Evolutionary conservation across 2,888 invertebrate species (phyloP), one percentile per base, ranked within the genome.

Genomic region (Eristalis intricaria): DNA sequence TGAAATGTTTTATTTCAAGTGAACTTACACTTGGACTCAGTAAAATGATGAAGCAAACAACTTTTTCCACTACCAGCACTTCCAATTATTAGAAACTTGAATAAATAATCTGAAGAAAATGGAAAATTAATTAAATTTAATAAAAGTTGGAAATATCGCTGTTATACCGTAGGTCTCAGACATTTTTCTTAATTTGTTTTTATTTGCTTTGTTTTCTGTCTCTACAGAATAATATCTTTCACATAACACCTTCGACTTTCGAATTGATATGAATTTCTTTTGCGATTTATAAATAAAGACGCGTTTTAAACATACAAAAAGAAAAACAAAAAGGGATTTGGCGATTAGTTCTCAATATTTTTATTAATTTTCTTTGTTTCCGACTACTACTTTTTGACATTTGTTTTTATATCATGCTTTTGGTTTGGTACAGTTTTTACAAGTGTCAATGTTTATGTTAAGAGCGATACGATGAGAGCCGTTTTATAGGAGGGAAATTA

Each of bases 61-160:
- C 97, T 97, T 93, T 97, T 97, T 88, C 97, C 97, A 89, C 96
- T 95, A 68, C 97, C 97, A 89, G 97, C 97, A 94, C 96, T 96
- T 86, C 97, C 97, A 92, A 97, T 97, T 38, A 97, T 96, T 89
- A 97, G 93, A 92, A 97, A 97, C 94, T 97, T 97, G 93, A 97
- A 97, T 88, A 97, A 94, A 91, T 96, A 97, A 94, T 97, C 97
- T 96, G 94, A 76, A 95, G 94, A 83, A 69, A 22, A 68, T 13
- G 43, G 71, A 69, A 63, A 63, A 58, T 64, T 64, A 43, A 32
- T 50, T 35, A 43, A 69, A 65, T 69, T 15, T 35, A 32, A 15
- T 50, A 40, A 2, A 26, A 56, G 56, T 32, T 43, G 23, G 26
- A 61, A 63, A 23, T 56, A 81, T 19, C 61, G 4, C n/a, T 50